These are phyloP conservation scores for Lophius piscatorius DNA, from an alignment of 2,113 vertebrate species.

Conservation along the genomic window DNA sequence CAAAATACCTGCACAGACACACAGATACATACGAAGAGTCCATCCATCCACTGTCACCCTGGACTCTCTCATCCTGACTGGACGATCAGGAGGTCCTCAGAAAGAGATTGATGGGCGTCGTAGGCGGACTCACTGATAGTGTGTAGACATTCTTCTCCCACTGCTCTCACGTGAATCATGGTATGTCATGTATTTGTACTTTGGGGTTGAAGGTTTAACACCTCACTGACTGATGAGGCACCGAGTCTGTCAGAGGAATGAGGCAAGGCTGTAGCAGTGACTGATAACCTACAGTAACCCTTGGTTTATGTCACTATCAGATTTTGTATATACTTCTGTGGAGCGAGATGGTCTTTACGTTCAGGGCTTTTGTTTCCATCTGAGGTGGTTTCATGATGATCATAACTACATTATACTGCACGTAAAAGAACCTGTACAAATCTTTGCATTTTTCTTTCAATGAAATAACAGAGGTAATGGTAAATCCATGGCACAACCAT, in stretches of 20 bases:
- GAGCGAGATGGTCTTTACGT: slow-evolving; percentile 6
- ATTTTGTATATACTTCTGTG: background rate
- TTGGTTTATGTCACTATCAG: slow-evolving; percentile 1
- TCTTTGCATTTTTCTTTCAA: slow-evolving; percentile 14
- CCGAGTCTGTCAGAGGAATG: slow-evolving; percentile 15
- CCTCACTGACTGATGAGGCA: slow-evolving; percentile 51
- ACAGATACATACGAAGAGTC: background rate
- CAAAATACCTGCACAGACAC: background rate
- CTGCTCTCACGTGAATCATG: slow-evolving; percentile 11
- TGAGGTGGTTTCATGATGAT: slow-evolving; percentile 25
- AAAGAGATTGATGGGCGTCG: background rate
- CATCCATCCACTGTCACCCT: slow-evolving; percentile 2
- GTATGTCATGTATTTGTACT: slow-evolving; percentile 6
- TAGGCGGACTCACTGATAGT: background rate
- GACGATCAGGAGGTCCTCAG: slow-evolving; percentile 61
- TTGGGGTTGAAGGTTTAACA: slow-evolving; percentile 46
- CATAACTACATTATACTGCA: too few relatives aligned
- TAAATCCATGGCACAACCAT: slow-evolving; percentile 1
- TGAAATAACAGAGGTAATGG: slow-evolving; percentile 10
- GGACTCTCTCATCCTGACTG: slow-evolving; percentile 60
- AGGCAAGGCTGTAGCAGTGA: slow-evolving; percentile 10
- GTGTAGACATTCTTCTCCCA: slow-evolving; percentile 2
- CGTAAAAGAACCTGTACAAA: slow-evolving; percentile 6
- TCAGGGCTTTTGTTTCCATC: slow-evolving; percentile 48
- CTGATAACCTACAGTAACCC: slow-evolving; percentile 64